Evolutionary conservation across 2,797 vertebrate genomes (phyloP).

Genomic region (Sebastiscus tertius): DNA sequence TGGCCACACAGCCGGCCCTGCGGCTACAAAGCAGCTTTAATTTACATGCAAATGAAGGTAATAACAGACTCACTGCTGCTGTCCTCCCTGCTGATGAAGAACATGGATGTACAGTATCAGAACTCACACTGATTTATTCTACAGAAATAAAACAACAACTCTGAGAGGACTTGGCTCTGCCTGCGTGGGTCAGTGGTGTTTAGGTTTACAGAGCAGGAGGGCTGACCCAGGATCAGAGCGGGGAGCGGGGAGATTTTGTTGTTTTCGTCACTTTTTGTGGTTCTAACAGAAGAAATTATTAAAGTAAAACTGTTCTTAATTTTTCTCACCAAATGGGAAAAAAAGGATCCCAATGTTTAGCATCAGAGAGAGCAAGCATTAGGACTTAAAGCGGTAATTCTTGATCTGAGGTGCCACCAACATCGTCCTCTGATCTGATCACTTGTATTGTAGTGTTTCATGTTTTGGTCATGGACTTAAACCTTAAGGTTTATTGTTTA

Average conservation of each 20-base stretch:
- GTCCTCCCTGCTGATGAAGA: constrained; percentile 20
- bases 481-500: not conserved
- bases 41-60: constrained; percentile 74
- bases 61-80: constrained; percentile 51
- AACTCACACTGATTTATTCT: not conserved
- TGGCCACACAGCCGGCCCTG: constrained; percentile 24
- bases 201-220: not conserved
- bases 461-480: not conserved
- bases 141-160: not conserved
- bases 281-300: not conserved
- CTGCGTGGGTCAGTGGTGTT: not conserved
- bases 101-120: constrained; percentile 15
- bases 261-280: not conserved
- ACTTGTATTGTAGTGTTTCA: not conserved
- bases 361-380: not conserved
- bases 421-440: not conserved
- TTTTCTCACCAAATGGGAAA: not conserved
- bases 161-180: not conserved
- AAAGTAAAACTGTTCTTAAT: not conserved
- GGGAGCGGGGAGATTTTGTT: not conserved
- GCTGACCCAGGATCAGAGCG: not conserved
- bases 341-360: fast-evolving
- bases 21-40: constrained; percentile 54
- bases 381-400: fast-evolving
- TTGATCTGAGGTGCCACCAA: not conserved